These are phyloP conservation scores for Cacatua alba DNA, from an alignment of 2,113 vertebrate genomes.

Conservation along the genomic window DNA sequence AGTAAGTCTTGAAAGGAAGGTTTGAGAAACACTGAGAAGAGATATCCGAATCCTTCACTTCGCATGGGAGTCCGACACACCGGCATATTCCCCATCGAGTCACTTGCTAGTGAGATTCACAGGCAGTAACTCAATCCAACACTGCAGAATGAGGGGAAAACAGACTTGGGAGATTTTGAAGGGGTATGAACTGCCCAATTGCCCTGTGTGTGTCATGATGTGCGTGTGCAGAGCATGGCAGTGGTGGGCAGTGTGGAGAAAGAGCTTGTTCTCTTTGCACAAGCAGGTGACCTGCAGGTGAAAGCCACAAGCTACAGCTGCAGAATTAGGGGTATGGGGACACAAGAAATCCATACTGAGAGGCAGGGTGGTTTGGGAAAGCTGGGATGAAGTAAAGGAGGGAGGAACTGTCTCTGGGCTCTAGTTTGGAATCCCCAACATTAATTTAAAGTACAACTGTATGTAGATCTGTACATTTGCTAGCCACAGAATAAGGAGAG, in stretches of 20 bases:
- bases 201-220: not conserved
- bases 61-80: not conserved
- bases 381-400: not conserved
- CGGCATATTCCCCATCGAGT: too few relatives aligned
- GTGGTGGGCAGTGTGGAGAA: fast-evolving
- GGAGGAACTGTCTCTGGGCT: not conserved
- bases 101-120: not conserved
- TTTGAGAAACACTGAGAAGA: not conserved
- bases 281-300: not conserved
- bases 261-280: not conserved
- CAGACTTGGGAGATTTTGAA: not conserved
- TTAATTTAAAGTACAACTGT: not conserved
- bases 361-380: fast-evolving
- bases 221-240: not conserved
- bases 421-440: not conserved
- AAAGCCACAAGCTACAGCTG: not conserved
- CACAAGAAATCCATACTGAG: not conserved
- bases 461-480: fast-evolving
- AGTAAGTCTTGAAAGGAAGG: not conserved
- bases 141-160: not conserved
- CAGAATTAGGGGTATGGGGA: not conserved
- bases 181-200: not conserved
- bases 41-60: not conserved
- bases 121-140: not conserved
- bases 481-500: not conserved